A percentile compares a stretch with the other conserved stretches of the same genome.
phyloP scores from a whole-genome alignment of 2,888 invertebrate species.

The Macrophya alboannulata region DNA sequence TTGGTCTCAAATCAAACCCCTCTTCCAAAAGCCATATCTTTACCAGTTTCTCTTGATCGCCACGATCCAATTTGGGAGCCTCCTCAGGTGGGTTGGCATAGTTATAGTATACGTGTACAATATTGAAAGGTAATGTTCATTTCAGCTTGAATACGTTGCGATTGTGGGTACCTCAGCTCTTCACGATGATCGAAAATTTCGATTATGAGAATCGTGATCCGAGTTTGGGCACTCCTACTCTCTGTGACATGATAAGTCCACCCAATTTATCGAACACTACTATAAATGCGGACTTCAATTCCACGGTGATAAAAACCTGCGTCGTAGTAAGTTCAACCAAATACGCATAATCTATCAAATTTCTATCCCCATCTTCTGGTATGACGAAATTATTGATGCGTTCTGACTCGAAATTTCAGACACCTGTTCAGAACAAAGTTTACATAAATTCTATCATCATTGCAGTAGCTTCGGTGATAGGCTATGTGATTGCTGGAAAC shows the following conservation, averaged over 20 bases:
- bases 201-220: conserved; percentile 32
- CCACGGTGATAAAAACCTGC: conserved; percentile 2
- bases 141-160: conserved; percentile 61
- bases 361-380: not conserved
- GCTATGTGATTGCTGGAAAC: conserved; percentile 63
- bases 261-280: not conserved
- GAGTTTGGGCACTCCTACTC: conserved; percentile 52
- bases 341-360: not conserved
- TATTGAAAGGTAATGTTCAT: not conserved
- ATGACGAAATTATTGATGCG: not conserved
- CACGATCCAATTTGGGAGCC: conserved; percentile 40
- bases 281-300: not conserved
- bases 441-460: conserved; percentile 69
- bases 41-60: conserved; percentile 35
- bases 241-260: conserved; percentile 59
- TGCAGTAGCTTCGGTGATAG: conserved; percentile 58
- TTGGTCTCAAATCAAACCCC: conserved; percentile 42
- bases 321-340: conserved; percentile 18
- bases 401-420: conserved; percentile 58
- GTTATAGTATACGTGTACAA: not conserved
- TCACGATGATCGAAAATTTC: conserved; percentile 60
- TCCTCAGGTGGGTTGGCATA: conserved; percentile 22
- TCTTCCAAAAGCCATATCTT: conserved; percentile 28
- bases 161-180: conserved; percentile 63
- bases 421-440: conserved; percentile 62